These are phyloP conservation scores for Stegodyphus dumicola DNA, from an alignment of 1,140 invertebrate genomes.

Conservation along the genomic window DNA sequence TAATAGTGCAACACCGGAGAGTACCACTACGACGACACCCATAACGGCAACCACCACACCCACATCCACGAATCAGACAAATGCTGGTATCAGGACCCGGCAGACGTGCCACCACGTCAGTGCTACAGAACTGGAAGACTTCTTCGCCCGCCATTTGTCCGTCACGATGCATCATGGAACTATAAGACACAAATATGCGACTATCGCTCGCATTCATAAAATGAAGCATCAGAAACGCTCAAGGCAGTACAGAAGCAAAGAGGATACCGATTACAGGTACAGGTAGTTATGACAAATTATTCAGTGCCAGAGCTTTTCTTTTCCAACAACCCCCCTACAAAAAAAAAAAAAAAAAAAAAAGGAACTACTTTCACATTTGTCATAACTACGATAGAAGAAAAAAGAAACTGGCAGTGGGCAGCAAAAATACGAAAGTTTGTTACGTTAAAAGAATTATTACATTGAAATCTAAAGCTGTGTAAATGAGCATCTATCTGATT, in stretches of 20 bases:
- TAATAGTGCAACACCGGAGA: background rate
- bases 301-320: no score
- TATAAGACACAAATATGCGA: slow-evolving; percentile 84
- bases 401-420: no score
- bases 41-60: slow-evolving; percentile 28
- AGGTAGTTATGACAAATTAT: no score
- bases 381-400: no score
- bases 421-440: no score
- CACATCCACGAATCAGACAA: slow-evolving; percentile 16
- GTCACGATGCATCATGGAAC: slow-evolving; percentile 64
- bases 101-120: slow-evolving; percentile 15
- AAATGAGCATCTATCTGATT: no score
- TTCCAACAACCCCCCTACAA: no score
- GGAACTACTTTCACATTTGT: no score
- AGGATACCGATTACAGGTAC: slow-evolving; percentile 31
- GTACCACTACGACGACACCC: slow-evolving; percentile 12
- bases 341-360: no score
- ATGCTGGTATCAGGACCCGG: background rate
- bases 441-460: no score
- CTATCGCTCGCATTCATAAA: slow-evolving; percentile 84
- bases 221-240: slow-evolving; percentile 32
- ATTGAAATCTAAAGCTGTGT: no score
- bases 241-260: background rate
- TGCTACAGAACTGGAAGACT: slow-evolving; percentile 88
- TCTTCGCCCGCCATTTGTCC: slow-evolving; percentile 85